These are phyloP conservation scores for Drepana falcataria DNA, from an alignment of 2,888 invertebrate species.

Conservation along the genomic window DNA sequence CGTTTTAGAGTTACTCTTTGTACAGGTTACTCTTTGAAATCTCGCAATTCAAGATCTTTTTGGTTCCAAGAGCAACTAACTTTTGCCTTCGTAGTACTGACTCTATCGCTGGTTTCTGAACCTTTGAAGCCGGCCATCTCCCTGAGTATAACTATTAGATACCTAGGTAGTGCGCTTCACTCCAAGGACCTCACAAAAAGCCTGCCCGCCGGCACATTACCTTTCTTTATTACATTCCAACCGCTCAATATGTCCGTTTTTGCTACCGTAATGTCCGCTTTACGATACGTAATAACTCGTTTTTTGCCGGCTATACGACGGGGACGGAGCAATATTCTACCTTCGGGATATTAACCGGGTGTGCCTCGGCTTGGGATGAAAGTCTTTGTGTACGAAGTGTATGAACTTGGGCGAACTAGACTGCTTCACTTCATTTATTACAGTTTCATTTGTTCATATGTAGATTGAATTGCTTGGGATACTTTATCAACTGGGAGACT, in stretches of 20 bases:
- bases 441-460: too few species aligned
- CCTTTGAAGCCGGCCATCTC: too few species aligned
- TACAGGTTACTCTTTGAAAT: too few species aligned
- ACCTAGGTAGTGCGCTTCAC: background rate
- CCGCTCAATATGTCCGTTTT: slow-evolving; percentile 40
- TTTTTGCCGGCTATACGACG: slow-evolving; percentile 17
- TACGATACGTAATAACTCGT: slow-evolving; percentile 35
- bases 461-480: too few species aligned
- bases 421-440: too few species aligned
- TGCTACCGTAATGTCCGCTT: slow-evolving; percentile 34
- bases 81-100: too few species aligned
- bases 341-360: slow-evolving; percentile 1
- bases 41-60: too few species aligned
- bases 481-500: too few species aligned
- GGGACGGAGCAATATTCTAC: slow-evolving; percentile 2
- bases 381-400: background rate
- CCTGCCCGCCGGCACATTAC: slow-evolving; percentile 29
- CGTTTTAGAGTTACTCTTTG: too few species aligned
- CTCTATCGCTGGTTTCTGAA: too few species aligned
- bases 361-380: background rate
- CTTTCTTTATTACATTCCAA: slow-evolving; percentile 49
- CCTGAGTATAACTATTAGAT: background rate
- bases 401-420: too few species aligned
- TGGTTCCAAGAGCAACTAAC: too few species aligned
- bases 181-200: slow-evolving; percentile 18